Base-by-base conservation (phyloP, 2,888 invertebrate species). In the Drosophila neoperkinsi region DNA sequence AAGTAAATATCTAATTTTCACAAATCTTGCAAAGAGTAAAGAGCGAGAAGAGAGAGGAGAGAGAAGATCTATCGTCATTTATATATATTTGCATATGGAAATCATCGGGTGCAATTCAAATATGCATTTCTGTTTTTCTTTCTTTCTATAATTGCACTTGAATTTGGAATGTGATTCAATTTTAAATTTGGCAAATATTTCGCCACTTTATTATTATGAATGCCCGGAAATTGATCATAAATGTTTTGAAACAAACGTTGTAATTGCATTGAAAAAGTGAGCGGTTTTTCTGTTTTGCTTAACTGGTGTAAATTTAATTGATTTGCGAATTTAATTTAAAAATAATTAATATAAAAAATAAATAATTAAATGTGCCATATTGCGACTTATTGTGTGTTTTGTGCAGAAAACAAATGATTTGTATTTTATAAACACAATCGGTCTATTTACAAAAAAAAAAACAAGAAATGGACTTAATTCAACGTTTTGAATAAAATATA, bases 401-500 rank as follows among this genome's bases (percentile, higher is more conserved):
- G 64, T 62, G 63, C 16, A 7, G 10, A n/a, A 9, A 36, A 25
- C 11, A 31, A 25, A n/a, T 4, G 21, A 41, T 46, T 41, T 7
- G 18, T 59, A 31, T 38, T 43, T 33, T 46, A 38, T n/a, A 6
- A 38, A 21, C 5, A 56, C 56, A 16, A 21, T 11, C 25, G 10
- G 9, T 5, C 4, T 21, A 18, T n/a, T 36, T 30, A 3, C 11
- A 33, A 25, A 4, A 31, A 51, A 68, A 11, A n/a, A 53, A 28
- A 13, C 18, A 10, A 9, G 4, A 46, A 16, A 25, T 46, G 16
- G 46, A 55, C 18, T 25, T 25, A 38, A 25, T n/a, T 33, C 38
- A 50, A 50, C 38, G 49, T 59, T 60, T 66, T 66, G 73, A 63
- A 76, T n/a, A 70, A 74, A 78, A 80, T 83, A 80, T 76, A 78